Base-by-base conservation (phyloP, 2,113 vertebrate species). In the Tenebrosternarchus preto region DNA sequence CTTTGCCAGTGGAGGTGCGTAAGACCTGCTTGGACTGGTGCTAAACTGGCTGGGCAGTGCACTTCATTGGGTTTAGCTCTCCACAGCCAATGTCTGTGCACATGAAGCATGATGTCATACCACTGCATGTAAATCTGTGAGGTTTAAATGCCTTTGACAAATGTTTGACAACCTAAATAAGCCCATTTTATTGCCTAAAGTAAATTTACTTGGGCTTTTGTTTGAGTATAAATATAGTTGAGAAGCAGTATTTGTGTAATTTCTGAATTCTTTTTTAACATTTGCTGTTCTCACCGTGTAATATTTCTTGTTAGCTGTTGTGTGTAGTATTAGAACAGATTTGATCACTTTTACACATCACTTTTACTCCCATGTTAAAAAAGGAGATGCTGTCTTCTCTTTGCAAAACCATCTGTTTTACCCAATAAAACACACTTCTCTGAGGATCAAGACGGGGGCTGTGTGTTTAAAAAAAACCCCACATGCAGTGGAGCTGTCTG, bases 391-490 rank as follows among this genome's bases (percentile, higher is more conserved):
- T 39, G 24, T 78, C 50, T 68, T 57, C 63, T 57, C 19, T 66
- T 64, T 59, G 16, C 29, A 46, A 29, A 78, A 70, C 8, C 24
- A 39, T 39, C 31, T 3, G 11, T 57, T 68, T 76, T n/a, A n/a
- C 68, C 59, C 31, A 46, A 71, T 39, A 59, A 60, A 84, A 59
- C 57, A 75, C 68, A 64, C 77, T 43, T 70, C 59, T 24, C 64
- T 27, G 56, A 61, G 25, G 39, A 75, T 27, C 43, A 29, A 56
- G 53, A 78, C 55, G 29, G 27, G 57, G 29, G 71, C 76, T 74
- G 68, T 24, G 29, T 76, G 66, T 76, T 72, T 76, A 80, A 73
- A 79, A 68, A 73, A 33, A 46, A 36, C n/a, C n/a, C n/a, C n/a
- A n/a, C n/a, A n/a, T 46, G 2, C 53, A 81, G 53, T 60, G 8